A percentile compares a stretch with the other conserved stretches of the same genome.
Evolutionary conservation across 2,888 invertebrate species (phyloP).

Genomic region (Torymus texanus): DNA sequence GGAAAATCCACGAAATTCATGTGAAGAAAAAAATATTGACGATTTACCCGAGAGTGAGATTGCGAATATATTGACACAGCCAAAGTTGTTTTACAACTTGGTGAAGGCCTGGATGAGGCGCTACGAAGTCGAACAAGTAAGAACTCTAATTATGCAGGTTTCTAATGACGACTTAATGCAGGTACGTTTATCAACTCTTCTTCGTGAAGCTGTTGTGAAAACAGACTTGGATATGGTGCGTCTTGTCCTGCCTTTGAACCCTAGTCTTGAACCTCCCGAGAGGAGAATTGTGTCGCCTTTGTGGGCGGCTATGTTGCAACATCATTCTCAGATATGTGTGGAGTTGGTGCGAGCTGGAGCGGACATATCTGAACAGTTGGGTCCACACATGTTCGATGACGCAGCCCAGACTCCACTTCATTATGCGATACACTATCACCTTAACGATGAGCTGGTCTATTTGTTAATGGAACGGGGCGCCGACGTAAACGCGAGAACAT

Average conservation of each 20-base stretch:
- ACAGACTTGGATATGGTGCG: not conserved
- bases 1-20: no score
- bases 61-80: no score
- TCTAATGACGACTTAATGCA: no score
- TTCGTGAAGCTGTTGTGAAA: not conserved
- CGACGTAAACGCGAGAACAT: not conserved
- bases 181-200: not conserved
- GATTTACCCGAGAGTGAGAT: no score
- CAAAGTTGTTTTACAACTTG: no score
- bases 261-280: not conserved
- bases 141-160: no score
- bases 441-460: not conserved
- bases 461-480: not conserved
- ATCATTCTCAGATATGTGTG: not conserved
- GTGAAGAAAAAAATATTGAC: no score
- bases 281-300: not conserved
- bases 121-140: no score
- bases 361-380: not conserved
- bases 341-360: not conserved
- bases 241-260: not conserved
- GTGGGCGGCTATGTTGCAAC: not conserved
- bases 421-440: not conserved
- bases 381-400: not conserved
- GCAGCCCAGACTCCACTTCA: not conserved
- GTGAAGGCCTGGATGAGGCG: no score